These are phyloP conservation scores for Phoebastria nigripes DNA, from an alignment of 2,797 vertebrate species.

Conservation along the genomic window DNA sequence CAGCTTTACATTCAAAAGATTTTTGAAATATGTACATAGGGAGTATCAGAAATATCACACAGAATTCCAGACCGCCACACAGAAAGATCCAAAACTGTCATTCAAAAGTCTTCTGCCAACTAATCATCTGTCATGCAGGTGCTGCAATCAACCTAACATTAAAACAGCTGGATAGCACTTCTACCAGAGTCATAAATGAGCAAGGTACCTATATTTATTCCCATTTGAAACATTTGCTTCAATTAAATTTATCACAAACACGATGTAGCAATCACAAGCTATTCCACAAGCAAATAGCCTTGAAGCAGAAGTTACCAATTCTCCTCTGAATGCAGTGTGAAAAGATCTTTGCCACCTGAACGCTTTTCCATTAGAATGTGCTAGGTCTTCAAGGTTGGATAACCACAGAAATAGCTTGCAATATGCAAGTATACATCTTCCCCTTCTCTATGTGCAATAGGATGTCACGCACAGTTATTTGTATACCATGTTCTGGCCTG, in stretches of 20 bases:
- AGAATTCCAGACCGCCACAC: not conserved
- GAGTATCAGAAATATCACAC: not conserved
- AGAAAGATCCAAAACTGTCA: not conserved
- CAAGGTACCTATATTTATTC: not conserved
- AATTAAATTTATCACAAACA: constrained; percentile 40
- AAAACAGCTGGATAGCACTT: not conserved
- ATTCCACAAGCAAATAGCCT: constrained; percentile 2
- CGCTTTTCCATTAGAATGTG: constrained; percentile 44
- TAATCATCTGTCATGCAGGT: not conserved
- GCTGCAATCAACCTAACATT: not conserved
- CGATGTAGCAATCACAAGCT: not conserved
- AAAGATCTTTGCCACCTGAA: constrained; percentile 60
- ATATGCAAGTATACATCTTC: constrained; percentile 18
- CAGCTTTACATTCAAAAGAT: not conserved
- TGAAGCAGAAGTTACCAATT: constrained; percentile 46
- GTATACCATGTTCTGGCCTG: not conserved
- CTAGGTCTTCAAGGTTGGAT: constrained; percentile 53
- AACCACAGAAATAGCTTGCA: constrained; percentile 46
- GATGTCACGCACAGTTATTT: not conserved
- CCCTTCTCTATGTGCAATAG: not conserved
- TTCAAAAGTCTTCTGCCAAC: not conserved
- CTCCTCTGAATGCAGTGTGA: constrained; percentile 1
- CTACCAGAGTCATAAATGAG: not conserved
- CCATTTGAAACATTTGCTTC: not conserved
- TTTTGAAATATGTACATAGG: not conserved